phyloP scores from a whole-genome alignment of 2,888 invertebrate genomes.

The Melieria crassipennis region DNA sequence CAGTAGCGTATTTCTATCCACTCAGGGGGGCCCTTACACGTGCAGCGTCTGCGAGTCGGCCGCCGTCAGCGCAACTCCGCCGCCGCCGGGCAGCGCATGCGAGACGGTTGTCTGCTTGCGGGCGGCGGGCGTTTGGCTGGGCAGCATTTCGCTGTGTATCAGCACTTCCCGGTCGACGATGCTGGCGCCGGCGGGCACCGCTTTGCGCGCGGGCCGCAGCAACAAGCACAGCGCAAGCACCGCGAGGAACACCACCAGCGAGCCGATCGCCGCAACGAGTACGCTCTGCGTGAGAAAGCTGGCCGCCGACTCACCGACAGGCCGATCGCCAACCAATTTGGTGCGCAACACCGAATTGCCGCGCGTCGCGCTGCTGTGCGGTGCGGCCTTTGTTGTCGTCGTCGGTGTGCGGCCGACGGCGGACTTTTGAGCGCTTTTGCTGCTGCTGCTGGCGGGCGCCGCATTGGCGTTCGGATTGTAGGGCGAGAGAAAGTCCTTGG shows the following conservation, averaged over 20 bases:
- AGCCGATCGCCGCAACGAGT: slow-evolving; percentile 46
- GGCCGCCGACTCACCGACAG: neutral
- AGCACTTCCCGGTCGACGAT: slow-evolving; percentile 48
- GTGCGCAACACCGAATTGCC: slow-evolving; percentile 46
- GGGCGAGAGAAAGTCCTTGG: slow-evolving; percentile 53
- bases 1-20: neutral
- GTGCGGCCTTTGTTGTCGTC: neutral
- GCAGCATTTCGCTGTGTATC: slow-evolving; percentile 50
- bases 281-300: slow-evolving; percentile 41
- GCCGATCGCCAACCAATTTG: slow-evolving; percentile 41
- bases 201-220: slow-evolving; percentile 47
- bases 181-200: slow-evolving; percentile 34
- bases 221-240: slow-evolving; percentile 44
- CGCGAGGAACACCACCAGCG: slow-evolving; percentile 48
- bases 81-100: neutral
- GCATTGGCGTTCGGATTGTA: slow-evolving; percentile 49
- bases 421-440: neutral
- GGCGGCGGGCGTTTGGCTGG: slow-evolving; percentile 43
- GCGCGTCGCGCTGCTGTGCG: slow-evolving; percentile 5
- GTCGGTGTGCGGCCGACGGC: slow-evolving; percentile 12
- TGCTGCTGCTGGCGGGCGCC: slow-evolving; percentile 27
- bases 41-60: slow-evolving; percentile 50
- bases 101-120: neutral
- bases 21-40: slow-evolving; percentile 45
- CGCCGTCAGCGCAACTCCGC: slow-evolving; percentile 2